Evolutionary conservation across 2,888 invertebrate species (phyloP).

Genomic region (Drosophila mimetica): DNA sequence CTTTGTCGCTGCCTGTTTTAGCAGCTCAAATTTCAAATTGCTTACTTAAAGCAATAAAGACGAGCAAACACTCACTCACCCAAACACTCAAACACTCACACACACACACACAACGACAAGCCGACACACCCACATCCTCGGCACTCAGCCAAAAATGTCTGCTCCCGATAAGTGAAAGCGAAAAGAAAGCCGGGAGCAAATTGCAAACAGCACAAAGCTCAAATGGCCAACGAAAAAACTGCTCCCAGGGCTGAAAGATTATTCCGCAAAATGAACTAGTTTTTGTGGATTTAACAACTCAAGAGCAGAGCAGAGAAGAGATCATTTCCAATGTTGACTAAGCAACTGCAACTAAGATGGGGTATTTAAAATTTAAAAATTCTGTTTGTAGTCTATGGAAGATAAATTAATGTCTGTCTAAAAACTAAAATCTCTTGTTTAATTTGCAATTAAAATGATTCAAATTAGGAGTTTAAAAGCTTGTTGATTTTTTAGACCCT

Average conservation of each 20-base stretch:
- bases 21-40: conserved; percentile 77
- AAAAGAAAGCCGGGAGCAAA: conserved; percentile 10
- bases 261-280: background rate
- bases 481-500: too few relatives aligned
- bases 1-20: conserved; percentile 37
- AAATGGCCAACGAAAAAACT: conserved; percentile 6
- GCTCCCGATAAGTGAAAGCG: conserved; percentile 23
- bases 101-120: too few relatives aligned
- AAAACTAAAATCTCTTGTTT: too few relatives aligned
- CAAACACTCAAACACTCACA: conserved; percentile 8
- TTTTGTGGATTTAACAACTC: background rate
- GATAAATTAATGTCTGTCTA: too few relatives aligned
- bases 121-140: conserved; percentile 26
- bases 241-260: background rate
- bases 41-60: conserved; percentile 76
- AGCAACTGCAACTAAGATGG: background rate
- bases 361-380: too few relatives aligned
- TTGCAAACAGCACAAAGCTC: conserved; percentile 25
- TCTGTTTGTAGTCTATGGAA: too few relatives aligned
- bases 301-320: background rate
- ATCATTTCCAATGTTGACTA: background rate
- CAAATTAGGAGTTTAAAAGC: too few relatives aligned
- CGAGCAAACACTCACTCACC: conserved; percentile 55
- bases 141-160: conserved; percentile 47
- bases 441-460: too few relatives aligned